Evolutionary conservation across 2,888 invertebrate species (phyloP), one percentile per base, ranked within the genome.

Genomic region (Saturnia pavonia): DNA sequence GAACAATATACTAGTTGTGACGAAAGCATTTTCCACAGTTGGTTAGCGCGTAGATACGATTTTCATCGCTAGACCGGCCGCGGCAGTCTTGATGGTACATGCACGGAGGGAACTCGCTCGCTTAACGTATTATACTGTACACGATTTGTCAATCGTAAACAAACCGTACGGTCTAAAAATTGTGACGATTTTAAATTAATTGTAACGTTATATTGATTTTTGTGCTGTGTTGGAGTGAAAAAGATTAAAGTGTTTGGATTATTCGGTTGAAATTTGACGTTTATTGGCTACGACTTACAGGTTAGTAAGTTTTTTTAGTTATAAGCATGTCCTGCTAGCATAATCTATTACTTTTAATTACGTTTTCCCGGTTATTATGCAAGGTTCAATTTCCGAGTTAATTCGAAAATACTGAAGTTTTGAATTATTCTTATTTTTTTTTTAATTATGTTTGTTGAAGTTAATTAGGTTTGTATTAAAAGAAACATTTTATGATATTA

Each of bases 21-120:
- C 85, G 84, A 89, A 88, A 88, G 80, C 85, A 84, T 90, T 92
- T 92, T 91, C 90, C 91, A 82, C 81, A 84, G 78, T 54, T 78
- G 74, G 78, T 75, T 72, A 77, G 78, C 77, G 77, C 78, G 77
- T 78, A 83, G 78, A 60, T 22, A 87, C 89, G 87, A 76, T 78
- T 77, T 77, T 77, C 77, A 72, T 73, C 22, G 40, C 72, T 60
- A 27, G 22, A 69, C 70, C 69, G 65, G 67, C 63, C 34, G 48
- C 70, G 54, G 68, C 68, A 71, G 68, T 68, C 48, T 16, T 9
- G 25, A 14, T 25, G n/a, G 45, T 27, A 45, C 65, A 70, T 67
- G 72, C 60, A n/a, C n/a, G 22, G 40, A 9, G 22, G 25, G 45
- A 67, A 48, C 48, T 57, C 63, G 51, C 57, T 69, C 40, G 63